Conservation (phyloP, 2,797 vertebrate species). For the Hydrophis major region DNA sequence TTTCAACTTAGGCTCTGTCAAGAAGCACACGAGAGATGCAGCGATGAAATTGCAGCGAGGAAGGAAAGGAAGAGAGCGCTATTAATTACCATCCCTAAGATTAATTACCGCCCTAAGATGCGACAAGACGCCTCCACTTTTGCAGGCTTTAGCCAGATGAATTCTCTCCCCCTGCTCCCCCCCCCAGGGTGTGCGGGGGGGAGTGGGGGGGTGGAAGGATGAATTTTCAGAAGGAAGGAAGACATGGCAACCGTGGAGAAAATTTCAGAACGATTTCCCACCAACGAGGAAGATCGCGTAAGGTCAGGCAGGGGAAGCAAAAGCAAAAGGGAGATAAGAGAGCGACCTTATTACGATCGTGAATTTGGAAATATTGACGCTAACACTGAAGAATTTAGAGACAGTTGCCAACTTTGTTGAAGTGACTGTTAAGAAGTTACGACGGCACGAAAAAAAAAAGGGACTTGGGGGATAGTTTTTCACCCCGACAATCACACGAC, state of each 20-base stretch:
- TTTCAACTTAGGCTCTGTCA: neutral
- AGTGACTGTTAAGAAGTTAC: too few species aligned
- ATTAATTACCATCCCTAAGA: neutral
- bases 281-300: neutral
- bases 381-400: neutral
- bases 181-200: neutral
- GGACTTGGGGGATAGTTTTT: too few species aligned
- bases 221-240: neutral
- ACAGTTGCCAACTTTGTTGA: too few species aligned
- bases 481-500: too few species aligned
- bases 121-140: neutral
- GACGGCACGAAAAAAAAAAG: too few species aligned
- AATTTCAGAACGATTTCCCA: neutral
- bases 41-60: neutral
- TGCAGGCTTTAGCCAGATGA: neutral
- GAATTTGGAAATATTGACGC: neutral
- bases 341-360: neutral
- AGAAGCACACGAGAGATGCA: neutral
- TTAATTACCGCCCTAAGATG: neutral
- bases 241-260: neutral
- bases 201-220: neutral
- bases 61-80: neutral
- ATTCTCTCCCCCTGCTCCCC: rapidly evolving
- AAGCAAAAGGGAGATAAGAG: neutral
- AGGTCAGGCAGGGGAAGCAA: neutral